A percentile compares a stretch with the other conserved stretches of the same genome.
Conservation (phyloP, 2,797 vertebrate genomes). For the Rhabdophis nuchalis region DNA sequence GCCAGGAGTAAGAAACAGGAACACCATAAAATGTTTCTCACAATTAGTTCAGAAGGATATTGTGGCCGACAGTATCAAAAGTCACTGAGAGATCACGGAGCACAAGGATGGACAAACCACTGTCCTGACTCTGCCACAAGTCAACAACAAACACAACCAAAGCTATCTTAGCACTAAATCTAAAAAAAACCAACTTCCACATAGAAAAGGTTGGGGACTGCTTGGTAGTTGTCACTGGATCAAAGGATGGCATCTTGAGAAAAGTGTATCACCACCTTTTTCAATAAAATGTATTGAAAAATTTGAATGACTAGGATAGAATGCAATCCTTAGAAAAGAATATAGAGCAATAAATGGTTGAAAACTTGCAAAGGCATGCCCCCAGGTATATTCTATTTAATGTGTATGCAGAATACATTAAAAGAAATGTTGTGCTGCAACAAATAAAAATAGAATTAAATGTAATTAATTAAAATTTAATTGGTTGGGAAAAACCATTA, state of each 20-base stretch:
- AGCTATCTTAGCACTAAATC: background rate
- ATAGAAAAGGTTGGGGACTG: background rate
- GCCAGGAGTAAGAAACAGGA: background rate
- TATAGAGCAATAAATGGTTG: background rate
- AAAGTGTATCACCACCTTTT: background rate
- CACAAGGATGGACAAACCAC: background rate
- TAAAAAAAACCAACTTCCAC: background rate
- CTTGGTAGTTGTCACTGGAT: background rate
- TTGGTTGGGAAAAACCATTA: background rate
- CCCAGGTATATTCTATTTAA: background rate
- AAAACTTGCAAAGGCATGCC: background rate
- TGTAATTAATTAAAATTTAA: background rate
- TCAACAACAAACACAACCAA: background rate
- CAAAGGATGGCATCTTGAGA: background rate
- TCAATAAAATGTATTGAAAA: background rate
- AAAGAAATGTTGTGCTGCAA: background rate
- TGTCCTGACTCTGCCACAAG: background rate
- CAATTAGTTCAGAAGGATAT: background rate
- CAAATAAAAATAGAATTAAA: background rate
- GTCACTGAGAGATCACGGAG: background rate
- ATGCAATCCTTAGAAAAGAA: background rate
- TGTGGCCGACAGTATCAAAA: background rate
- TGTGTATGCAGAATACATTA: background rate
- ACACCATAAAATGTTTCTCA: background rate
- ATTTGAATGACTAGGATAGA: background rate